A percentile compares a stretch with the other conserved stretches of the same genome.
Evolutionary conservation across 2,888 invertebrate genomes (phyloP).

Genomic region (Brachyopa scutellaris): DNA sequence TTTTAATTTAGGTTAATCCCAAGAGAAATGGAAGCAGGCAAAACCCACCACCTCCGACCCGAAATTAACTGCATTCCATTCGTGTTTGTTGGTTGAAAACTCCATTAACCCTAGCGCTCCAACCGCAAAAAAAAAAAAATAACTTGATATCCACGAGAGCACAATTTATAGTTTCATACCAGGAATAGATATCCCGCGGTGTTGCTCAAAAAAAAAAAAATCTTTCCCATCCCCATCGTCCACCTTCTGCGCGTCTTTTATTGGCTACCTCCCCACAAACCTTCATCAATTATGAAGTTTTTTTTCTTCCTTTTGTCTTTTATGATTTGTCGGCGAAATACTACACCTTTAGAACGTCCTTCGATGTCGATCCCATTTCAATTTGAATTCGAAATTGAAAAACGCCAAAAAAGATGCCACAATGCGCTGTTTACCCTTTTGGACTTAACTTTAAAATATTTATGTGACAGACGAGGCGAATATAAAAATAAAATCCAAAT

Average conservation of each 20-base stretch:
- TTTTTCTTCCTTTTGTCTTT: too few species aligned
- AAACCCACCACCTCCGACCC: too few species aligned
- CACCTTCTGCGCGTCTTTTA: background rate
- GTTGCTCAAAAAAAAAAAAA: constrained; percentile 37
- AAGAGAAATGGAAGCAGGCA: background rate
- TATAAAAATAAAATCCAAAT: background rate
- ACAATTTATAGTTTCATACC: constrained; percentile 47
- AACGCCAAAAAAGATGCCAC: background rate
- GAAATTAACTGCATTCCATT: constrained; percentile 7
- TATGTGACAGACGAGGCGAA: constrained; percentile 10
- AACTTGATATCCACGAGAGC: constrained; percentile 13
- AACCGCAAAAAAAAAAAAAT: background rate
- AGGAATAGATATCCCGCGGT: constrained; percentile 56
- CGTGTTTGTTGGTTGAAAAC: constrained; percentile 43
- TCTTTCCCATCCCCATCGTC: background rate
- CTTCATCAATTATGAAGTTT: constrained; percentile 24
- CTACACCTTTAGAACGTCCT: background rate
- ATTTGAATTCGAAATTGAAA: background rate
- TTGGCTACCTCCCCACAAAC: background rate
- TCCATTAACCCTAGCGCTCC: constrained; percentile 43
- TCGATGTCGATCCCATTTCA: background rate
- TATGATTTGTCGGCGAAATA: constrained; percentile 4
- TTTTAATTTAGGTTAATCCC: constrained; percentile 36
- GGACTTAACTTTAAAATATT: background rate
- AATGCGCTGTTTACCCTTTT: constrained; percentile 8